Evolutionary conservation across 2,888 invertebrate species (phyloP).

Genomic region (Galeruca laticollis): DNA sequence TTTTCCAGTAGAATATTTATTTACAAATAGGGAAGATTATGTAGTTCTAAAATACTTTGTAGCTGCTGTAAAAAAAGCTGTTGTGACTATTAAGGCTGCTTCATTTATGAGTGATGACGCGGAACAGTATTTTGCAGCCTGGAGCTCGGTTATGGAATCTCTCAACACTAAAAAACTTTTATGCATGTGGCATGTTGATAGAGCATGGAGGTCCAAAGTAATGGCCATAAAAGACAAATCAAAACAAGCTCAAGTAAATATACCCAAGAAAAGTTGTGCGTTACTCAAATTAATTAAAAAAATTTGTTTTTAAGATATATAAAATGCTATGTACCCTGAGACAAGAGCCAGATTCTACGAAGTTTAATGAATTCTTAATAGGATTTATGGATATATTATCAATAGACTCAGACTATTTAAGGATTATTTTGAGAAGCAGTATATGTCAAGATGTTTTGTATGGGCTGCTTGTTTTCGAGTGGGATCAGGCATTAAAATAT

Average conservation of each 20-base stretch:
- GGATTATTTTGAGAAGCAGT: neutral
- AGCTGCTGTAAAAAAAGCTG: neutral
- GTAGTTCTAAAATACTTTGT: neutral
- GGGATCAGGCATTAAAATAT: neutral
- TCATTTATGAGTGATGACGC: constrained; percentile 3
- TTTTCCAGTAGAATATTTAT: neutral
- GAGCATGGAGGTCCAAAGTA: too few species aligned
- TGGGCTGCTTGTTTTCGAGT: constrained; percentile 4
- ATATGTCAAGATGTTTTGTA: neutral
- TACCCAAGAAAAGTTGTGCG: too few species aligned
- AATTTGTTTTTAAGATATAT: neutral
- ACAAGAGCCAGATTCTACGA: neutral
- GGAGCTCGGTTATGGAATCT: too few species aligned
- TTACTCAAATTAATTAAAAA: too few species aligned
- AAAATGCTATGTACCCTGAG: neutral
- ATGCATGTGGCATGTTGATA: too few species aligned
- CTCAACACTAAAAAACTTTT: too few species aligned
- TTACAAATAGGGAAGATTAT: neutral
- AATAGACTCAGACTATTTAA: neutral
- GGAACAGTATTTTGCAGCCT: too few species aligned
- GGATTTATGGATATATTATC: neutral
- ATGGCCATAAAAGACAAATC: too few species aligned
- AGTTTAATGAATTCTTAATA: neutral
- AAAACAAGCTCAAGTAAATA: too few species aligned
- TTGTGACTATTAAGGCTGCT: neutral